Conservation (phyloP, 2,113 vertebrate genomes). For the Suricata suricatta region DNA sequence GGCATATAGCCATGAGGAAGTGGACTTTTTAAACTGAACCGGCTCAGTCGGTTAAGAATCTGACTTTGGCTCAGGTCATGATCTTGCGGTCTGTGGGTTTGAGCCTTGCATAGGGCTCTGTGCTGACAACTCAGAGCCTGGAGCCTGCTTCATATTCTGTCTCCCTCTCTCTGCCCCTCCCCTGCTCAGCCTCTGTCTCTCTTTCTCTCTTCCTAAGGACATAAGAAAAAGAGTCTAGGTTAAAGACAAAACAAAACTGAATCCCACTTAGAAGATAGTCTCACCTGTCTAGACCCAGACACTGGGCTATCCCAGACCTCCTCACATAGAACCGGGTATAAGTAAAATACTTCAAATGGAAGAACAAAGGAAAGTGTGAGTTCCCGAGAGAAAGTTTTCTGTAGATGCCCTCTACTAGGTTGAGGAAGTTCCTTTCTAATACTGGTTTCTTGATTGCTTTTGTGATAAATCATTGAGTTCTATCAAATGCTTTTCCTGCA, state of each 20-base stretch:
- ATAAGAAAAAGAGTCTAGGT: too few species aligned
- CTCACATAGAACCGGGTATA: neutral
- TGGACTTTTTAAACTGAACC: neutral
- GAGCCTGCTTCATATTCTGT: too few species aligned
- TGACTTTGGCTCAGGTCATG: too few species aligned
- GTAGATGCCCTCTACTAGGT: neutral
- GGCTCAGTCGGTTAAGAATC: too few species aligned
- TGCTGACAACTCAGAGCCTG: too few species aligned
- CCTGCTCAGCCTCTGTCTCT: too few species aligned
- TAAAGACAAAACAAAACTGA: neutral
- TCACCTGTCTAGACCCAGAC: neutral
- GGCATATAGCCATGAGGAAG: neutral
- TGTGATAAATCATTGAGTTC: neutral
- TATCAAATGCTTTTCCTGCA: neutral
- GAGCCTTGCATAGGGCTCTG: too few species aligned
- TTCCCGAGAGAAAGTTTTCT: neutral
- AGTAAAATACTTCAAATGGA: neutral
- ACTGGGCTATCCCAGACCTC: neutral
- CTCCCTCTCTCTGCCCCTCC: too few species aligned
- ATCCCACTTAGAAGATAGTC: neutral
- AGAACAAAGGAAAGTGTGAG: neutral
- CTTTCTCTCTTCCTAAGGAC: too few species aligned
- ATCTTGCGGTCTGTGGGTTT: too few species aligned
- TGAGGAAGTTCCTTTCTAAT: neutral
- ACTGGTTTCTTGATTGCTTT: neutral